Evolutionary conservation across 2,113 vertebrate species (phyloP).

Genomic region (Atrichornis clamosus): DNA sequence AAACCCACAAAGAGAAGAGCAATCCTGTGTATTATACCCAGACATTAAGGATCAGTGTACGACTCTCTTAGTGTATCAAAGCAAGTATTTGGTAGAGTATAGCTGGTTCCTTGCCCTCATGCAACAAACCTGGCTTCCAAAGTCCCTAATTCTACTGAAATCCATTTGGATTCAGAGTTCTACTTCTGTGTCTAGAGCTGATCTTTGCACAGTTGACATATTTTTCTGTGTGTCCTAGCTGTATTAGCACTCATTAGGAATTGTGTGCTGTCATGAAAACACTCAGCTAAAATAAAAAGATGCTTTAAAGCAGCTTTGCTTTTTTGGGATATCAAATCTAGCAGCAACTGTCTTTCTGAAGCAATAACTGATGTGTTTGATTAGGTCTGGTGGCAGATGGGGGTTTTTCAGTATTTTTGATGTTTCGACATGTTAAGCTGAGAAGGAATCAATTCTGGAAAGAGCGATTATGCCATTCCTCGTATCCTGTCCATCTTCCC

Average conservation of each 20-base stretch:
- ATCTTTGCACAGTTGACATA: neutral
- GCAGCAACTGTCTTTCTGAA: constrained; percentile 22
- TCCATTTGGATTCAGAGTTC: neutral
- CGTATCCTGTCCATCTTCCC: neutral
- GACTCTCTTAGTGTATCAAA: neutral
- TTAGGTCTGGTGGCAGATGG: constrained; percentile 38
- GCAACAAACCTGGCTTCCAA: neutral
- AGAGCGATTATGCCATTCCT: neutral
- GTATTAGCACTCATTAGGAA: neutral
- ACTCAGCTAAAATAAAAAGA: constrained; percentile 25
- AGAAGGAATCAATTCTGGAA: neutral
- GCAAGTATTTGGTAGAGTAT: neutral
- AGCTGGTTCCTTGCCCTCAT: neutral
- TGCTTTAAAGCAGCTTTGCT: constrained; percentile 27
- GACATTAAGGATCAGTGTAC: neutral
- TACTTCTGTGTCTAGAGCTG: neutral
- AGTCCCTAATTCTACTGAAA: neutral
- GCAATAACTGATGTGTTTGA: constrained; percentile 28
- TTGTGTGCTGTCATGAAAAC: constrained; percentile 8
- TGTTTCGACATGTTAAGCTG: constrained; percentile 4
- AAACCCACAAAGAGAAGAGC: neutral
- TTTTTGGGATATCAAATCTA: constrained; percentile 26
- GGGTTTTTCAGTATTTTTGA: neutral
- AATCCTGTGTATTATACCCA: neutral
- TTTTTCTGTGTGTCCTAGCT: constrained; percentile 26